These are phyloP conservation scores for Drosophila algonquin DNA, from an alignment of 2,888 invertebrate genomes.

Conservation along the genomic window DNA sequence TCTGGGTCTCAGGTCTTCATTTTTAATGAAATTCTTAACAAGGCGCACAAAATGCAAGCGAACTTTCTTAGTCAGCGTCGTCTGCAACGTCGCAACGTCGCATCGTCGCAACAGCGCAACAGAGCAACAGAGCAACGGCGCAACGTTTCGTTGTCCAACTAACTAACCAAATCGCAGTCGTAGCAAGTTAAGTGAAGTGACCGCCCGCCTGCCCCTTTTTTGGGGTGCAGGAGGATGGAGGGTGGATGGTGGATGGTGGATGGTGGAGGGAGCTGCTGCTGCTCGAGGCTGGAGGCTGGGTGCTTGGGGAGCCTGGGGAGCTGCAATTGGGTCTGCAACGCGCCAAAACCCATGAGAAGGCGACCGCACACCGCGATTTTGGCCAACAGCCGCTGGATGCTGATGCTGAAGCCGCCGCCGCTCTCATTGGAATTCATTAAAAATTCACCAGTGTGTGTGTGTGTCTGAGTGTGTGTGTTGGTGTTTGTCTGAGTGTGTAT, in stretches of 20 bases:
- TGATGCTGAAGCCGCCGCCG: slow-evolving; percentile 39
- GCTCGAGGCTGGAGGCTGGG: slow-evolving; percentile 5
- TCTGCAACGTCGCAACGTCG: slow-evolving; percentile 26
- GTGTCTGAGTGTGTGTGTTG: slow-evolving; percentile 10
- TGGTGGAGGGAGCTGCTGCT: too few relatives aligned
- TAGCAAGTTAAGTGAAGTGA: slow-evolving; percentile 66
- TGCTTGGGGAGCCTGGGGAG: slow-evolving; percentile 33
- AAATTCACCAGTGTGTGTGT: slow-evolving; percentile 72
- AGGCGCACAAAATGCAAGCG: slow-evolving; percentile 76
- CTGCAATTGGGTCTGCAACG: slow-evolving; percentile 52
- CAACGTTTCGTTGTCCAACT: slow-evolving; percentile 50
- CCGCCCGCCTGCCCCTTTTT: slow-evolving; percentile 77
- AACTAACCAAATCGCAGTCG: slow-evolving; percentile 79
- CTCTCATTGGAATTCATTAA: slow-evolving; percentile 82
- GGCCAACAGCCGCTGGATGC: slow-evolving; percentile 64
- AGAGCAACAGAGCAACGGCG: background rate
- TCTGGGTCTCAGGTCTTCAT: slow-evolving; percentile 81
- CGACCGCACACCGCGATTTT: slow-evolving; percentile 80
- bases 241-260: too few relatives aligned
- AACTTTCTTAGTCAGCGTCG: slow-evolving; percentile 30
- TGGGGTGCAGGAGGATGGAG: slow-evolving; percentile 40
- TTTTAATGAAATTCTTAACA: slow-evolving; percentile 82
- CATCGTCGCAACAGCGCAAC: background rate
- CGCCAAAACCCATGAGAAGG: slow-evolving; percentile 49
- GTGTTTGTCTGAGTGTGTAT: slow-evolving; percentile 8